A percentile compares a stretch with the other conserved stretches of the same genome.
Evolutionary conservation across 2,797 vertebrate genomes (phyloP).

Genomic region (Leptoclinus maculatus): DNA sequence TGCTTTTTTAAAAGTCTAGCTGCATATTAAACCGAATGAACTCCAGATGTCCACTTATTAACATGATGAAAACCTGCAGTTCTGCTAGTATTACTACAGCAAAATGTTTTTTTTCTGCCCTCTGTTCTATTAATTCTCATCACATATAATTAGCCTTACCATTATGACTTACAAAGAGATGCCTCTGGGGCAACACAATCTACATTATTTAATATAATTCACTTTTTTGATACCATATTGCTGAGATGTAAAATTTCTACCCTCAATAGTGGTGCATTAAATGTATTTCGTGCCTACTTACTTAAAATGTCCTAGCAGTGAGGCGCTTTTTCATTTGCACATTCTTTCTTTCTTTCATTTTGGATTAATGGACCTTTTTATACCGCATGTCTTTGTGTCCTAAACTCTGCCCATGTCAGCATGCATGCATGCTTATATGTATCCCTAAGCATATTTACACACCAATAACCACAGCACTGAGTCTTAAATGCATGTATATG

Average conservation of each 20-base stretch:
- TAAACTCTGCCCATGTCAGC: not conserved
- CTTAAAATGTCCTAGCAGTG: not conserved
- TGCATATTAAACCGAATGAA: constrained; percentile 8
- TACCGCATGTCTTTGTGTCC: not conserved
- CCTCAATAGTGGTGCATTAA: constrained; percentile 20
- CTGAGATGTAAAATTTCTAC: not conserved
- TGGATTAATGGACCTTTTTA: not conserved
- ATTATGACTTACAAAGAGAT: constrained; percentile 33
- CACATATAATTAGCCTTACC: constrained; percentile 48
- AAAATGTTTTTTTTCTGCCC: not conserved
- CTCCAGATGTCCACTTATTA: not conserved
- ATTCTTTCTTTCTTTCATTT: constrained; percentile 1
- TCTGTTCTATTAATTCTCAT: constrained; percentile 43
- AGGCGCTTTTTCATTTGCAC: constrained; percentile 12
- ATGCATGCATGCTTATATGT: constrained; percentile 5
- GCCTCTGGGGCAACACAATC: constrained; percentile 27
- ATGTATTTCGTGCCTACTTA: not conserved
- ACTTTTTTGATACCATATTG: constrained; percentile 25
- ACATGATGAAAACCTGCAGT: not conserved
- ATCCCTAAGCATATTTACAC: constrained; percentile 21
- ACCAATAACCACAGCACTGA: constrained; percentile 12
- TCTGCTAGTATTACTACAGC: not conserved
- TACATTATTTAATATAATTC: constrained; percentile 51
- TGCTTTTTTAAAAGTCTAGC: constrained; percentile 10
- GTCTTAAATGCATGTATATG: not conserved